Base-by-base conservation (phyloP, 2,888 invertebrate genomes). In the Parelbella ahira region DNA sequence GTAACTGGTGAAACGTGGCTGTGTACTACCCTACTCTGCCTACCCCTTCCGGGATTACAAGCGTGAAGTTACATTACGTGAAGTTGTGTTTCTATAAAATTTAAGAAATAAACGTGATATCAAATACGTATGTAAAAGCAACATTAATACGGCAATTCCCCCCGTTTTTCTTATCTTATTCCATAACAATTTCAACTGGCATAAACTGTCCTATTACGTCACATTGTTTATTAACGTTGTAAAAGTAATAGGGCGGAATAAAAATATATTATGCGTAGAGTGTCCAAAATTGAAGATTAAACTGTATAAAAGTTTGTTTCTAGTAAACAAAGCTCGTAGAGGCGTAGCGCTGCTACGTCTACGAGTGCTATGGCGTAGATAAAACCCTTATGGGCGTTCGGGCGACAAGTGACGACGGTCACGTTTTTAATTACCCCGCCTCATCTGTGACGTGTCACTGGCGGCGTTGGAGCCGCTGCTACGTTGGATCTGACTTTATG, bases 401-500 rank as follows among this genome's bases (percentile, higher is more conserved):
- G 69, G 56, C 68, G 81, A 81, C 83, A 83, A 80, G 71, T 86
- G 84, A 87, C 80, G 82, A 84, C 83, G 86, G 84, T 86, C 83
- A 79, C 79, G 82, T 82, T 84, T 87, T 86, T 87, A 87, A 87
- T 87, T 84, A 87, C 81, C 70, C 67, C 56, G 68, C 54, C 69
- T 79, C 76, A 75, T 81, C 76, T 71, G 77, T 79, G 72, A 76
- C 74, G 73, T 68, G 77, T 76, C 75, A 69, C 68, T 59, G 58
- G 61, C 56, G 63, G 66, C 59, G 60, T 67, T 63, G 54, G 56
- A 51, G 49, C 53, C 45, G 58, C 56, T 60, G n/a, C n/a, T n/a
- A 59, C 60, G 60, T 67, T 66, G 27, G 39, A 49, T 47, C 12
- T 29, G 38, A 39, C 28, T 46, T 30, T 10, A 13, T 6, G 13